These are phyloP conservation scores for Drosophila pallidifrons DNA, from an alignment of 1,140 invertebrate genomes.

Conservation along the genomic window DNA sequence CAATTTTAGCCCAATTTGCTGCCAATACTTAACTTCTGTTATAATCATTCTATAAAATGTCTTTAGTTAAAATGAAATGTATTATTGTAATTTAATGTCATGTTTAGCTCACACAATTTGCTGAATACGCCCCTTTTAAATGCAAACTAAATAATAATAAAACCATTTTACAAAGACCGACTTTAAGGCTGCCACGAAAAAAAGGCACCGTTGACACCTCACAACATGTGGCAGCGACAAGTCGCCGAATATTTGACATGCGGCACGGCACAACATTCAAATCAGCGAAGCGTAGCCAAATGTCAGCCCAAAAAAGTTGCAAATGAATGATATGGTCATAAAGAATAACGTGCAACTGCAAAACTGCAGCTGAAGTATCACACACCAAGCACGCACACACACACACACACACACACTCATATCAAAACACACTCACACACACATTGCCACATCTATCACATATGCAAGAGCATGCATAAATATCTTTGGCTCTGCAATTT, in stretches of 20 bases:
- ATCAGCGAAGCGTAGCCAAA: constrained; percentile 39
- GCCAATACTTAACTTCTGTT: too few relatives aligned
- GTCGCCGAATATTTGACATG: constrained; percentile 9
- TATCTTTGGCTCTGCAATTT: constrained; percentile 48
- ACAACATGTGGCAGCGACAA: constrained; percentile 10
- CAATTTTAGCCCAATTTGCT: too few relatives aligned
- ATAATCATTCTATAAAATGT: too few relatives aligned
- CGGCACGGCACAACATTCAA: constrained; percentile 7
- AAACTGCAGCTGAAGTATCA: constrained; percentile 10
- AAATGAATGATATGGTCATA: constrained; percentile 48
- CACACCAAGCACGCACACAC: neutral
- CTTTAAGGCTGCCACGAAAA: neutral
- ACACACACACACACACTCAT: neutral
- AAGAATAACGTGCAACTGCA: constrained; percentile 34
- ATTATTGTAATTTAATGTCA: too few relatives aligned
- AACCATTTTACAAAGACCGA: neutral
- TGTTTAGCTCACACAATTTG: too few relatives aligned
- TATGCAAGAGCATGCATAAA: constrained; percentile 33
- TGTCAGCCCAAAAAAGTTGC: constrained; percentile 25
- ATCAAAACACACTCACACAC: constrained; percentile 2
- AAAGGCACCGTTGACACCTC: neutral
- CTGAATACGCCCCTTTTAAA: neutral
- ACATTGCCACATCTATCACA: constrained; percentile 5
- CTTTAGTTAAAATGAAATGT: too few relatives aligned
- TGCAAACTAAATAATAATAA: neutral